Conservation (phyloP, 2,888 invertebrate species). For the Neoaliturus tenellus region DNA sequence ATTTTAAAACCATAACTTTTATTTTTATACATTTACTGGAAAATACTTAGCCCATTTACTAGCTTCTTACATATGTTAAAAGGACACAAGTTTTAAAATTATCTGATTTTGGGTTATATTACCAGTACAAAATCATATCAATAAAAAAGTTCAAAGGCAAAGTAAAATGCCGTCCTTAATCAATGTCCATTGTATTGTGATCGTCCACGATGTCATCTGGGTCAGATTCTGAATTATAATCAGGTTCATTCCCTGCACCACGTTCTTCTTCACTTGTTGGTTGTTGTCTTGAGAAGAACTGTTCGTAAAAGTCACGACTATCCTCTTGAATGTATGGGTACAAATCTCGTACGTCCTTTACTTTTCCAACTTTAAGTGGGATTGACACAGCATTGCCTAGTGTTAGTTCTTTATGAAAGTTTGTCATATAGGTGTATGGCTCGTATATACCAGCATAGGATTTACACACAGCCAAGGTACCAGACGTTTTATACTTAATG, state of each 20-base stretch:
- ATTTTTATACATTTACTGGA: constrained; percentile 13
- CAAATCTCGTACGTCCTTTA: constrained; percentile 17
- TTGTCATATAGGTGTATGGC: constrained; percentile 4
- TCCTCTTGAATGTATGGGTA: background rate
- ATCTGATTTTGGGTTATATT: background rate
- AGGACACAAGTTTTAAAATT: background rate
- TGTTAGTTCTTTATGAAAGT: background rate
- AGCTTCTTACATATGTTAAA: background rate
- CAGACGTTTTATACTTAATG: constrained; percentile 32
- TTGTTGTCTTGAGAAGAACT: constrained; percentile 19
- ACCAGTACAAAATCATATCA: background rate
- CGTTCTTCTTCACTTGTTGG: background rate
- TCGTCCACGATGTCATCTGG: constrained; percentile 2
- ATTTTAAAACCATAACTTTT: background rate
- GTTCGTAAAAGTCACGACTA: background rate
- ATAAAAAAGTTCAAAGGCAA: background rate
- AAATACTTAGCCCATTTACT: background rate
- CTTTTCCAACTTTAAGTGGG: background rate
- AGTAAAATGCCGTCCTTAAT: background rate
- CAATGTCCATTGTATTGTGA: background rate
- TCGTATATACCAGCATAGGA: background rate
- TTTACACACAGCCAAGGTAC: background rate
- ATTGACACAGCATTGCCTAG: background rate
- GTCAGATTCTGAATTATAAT: constrained; percentile 1
- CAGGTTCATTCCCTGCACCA: background rate